Evolutionary conservation across 2,113 vertebrate species (phyloP), one percentile per base, ranked within the genome.

Genomic region (Protomyctophum bolini): DNA sequence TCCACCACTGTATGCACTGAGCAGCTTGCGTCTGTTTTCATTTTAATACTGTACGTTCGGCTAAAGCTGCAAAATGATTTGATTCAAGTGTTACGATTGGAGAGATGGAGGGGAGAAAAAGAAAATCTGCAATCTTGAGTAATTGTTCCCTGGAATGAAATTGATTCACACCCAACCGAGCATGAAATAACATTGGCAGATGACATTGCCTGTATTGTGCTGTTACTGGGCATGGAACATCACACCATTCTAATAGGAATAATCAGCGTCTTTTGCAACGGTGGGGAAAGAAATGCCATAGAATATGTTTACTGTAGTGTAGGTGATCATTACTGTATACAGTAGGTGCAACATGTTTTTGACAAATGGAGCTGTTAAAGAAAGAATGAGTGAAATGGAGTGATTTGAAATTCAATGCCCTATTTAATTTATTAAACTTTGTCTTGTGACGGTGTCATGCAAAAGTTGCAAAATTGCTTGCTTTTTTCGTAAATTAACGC

Each of bases 131-230:
- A 91, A 92, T 90, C 86, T 91, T 89, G 81, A 88, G 89, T 93
- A 93, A 93, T 94, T 93, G 91, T 91, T 93, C 84, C 87, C 85
- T 65, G 84, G 88, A 92, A 92, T 92, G 89, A 93, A 93, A 94
- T 89, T 92, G 92, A 94, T 93, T 93, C 91, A 91, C 91, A 91
- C 86, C 87, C 88, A 91, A 83, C 86, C 68, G 86, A 93, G 92
- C 92, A 85, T 94, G 91, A 93, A 93, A 93, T 93, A 91, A 91
- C 90, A 91, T 87, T 92, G 91, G 91, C 91, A 91, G 91, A 93
- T 93, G 89, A 91, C 91, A 91, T 84, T 87, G 89, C 49, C 83
- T 77, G 75, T 41, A 41, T 77, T 76, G 77, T 83, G 81, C 86
- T 88, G 88, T 86, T 88, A 91, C 88, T 82, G 86, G 83, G 87